These are phyloP conservation scores for Pelvicachromis taeniatus DNA, from an alignment of 2,113 vertebrate species.

Conservation along the genomic window DNA sequence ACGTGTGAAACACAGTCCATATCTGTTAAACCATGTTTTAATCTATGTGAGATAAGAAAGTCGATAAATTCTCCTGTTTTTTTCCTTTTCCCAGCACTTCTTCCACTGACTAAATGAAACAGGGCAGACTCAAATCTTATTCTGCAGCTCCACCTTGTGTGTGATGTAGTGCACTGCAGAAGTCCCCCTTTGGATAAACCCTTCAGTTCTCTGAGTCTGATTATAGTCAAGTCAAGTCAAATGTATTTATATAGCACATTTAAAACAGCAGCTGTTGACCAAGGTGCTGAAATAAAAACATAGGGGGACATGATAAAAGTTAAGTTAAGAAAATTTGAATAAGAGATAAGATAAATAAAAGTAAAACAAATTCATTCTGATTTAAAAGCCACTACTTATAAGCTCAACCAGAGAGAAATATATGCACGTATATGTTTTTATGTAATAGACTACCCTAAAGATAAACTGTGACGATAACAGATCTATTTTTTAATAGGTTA, in stretches of 20 bases:
- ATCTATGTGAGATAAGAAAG: background rate
- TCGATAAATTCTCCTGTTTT: background rate
- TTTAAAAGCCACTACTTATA: no score
- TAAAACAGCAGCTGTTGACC: no score
- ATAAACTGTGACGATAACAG: rapidly evolving
- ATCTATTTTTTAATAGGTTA: background rate
- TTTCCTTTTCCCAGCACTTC: background rate
- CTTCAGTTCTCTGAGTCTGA: background rate
- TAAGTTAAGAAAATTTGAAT: no score
- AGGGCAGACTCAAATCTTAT: background rate
- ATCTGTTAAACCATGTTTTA: background rate
- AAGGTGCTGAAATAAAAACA: no score
- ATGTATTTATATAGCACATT: no score
- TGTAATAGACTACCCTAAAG: background rate
- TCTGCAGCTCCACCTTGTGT: slow-evolving; percentile 62
- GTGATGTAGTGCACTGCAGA: background rate
- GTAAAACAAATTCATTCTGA: no score
- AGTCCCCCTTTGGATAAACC: rapidly evolving
- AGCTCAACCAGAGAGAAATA: background rate
- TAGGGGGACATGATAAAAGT: no score
- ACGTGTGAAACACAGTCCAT: background rate
- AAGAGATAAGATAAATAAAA: no score
- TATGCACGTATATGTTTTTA: rapidly evolving
- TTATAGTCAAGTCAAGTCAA: background rate
- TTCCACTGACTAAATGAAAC: background rate